A percentile compares a stretch with the other conserved stretches of the same genome.
Evolutionary conservation across 2,113 vertebrate species (phyloP).

Genomic region (Sapajus apella): DNA sequence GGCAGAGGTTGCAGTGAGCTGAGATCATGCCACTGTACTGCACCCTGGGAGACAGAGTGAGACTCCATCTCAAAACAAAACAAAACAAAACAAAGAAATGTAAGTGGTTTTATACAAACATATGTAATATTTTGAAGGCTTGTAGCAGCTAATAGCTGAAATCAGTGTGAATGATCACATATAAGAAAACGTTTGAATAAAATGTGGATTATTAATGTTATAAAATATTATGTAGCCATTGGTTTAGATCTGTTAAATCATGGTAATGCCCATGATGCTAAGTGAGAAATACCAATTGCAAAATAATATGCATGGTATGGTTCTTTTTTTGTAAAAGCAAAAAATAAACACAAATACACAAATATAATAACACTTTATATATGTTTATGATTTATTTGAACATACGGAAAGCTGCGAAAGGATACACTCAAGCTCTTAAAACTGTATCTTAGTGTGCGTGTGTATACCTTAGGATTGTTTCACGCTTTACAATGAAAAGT

Average conservation of each 20-base stretch:
- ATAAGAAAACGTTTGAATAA: not conserved
- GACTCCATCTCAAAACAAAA: too few species aligned
- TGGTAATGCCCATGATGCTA: not conserved
- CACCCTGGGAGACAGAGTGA: too few species aligned
- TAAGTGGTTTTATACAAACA: not conserved
- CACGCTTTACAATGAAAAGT: not conserved
- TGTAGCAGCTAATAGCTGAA: not conserved
- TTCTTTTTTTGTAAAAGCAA: conserved; percentile 7
- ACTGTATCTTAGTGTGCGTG: not conserved
- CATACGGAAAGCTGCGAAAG: not conserved
- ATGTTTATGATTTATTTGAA: not conserved
- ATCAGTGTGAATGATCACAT: not conserved
- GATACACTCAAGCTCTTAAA: not conserved
- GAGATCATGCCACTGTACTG: too few species aligned
- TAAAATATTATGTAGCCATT: not conserved
- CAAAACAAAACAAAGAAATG: not conserved
- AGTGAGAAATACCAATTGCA: not conserved
- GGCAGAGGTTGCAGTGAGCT: too few species aligned
- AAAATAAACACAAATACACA: not conserved
- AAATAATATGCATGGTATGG: not conserved
- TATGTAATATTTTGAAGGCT: not conserved
- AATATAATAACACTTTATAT: not conserved
- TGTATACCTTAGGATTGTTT: not conserved
- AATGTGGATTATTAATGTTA: not conserved
- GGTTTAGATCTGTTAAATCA: not conserved